phyloP scores from a whole-genome alignment of 2,888 invertebrate genomes.

The Cyaniris semiargus region DNA sequence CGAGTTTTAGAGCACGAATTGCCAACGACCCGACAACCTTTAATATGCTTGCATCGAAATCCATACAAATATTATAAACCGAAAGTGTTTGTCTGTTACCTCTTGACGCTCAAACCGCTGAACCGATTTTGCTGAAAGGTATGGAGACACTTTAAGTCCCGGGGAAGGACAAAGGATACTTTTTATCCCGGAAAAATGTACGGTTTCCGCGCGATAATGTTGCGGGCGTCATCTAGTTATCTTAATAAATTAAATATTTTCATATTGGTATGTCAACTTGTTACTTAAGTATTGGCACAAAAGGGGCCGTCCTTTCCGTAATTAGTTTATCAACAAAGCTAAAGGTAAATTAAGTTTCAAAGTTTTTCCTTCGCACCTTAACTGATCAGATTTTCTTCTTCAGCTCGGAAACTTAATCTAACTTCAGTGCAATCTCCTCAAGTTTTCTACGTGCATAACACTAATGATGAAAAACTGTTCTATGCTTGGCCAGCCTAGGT shows the following conservation, averaged over 20 bases:
- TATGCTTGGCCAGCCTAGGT: neutral
- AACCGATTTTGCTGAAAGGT: too few relatives aligned
- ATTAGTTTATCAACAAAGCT: conserved; percentile 3
- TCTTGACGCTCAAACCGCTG: too few relatives aligned
- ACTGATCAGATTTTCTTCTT: conserved; percentile 11
- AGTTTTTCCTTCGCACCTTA: neutral
- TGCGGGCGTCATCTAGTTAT: too few relatives aligned
- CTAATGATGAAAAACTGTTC: neutral
- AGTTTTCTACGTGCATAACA: neutral
- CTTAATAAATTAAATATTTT: neutral
- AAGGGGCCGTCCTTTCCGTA: neutral
- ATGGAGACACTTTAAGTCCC: too few relatives aligned
- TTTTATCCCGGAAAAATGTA: too few relatives aligned
- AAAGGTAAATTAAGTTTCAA: neutral
- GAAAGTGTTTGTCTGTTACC: too few relatives aligned
- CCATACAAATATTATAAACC: too few relatives aligned
- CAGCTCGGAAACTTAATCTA: neutral
- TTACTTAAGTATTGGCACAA: neutral
- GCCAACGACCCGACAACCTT: neutral
- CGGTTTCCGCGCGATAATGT: too few relatives aligned
- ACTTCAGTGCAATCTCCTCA: neutral
- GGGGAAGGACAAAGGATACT: too few relatives aligned
- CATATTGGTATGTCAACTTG: neutral
- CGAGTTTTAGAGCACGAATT: neutral
- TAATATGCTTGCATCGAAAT: too few relatives aligned